Evolutionary conservation across 2,888 invertebrate species (phyloP), one percentile per base, ranked within the genome.

Genomic region (Allophyes oxyacanthae): DNA sequence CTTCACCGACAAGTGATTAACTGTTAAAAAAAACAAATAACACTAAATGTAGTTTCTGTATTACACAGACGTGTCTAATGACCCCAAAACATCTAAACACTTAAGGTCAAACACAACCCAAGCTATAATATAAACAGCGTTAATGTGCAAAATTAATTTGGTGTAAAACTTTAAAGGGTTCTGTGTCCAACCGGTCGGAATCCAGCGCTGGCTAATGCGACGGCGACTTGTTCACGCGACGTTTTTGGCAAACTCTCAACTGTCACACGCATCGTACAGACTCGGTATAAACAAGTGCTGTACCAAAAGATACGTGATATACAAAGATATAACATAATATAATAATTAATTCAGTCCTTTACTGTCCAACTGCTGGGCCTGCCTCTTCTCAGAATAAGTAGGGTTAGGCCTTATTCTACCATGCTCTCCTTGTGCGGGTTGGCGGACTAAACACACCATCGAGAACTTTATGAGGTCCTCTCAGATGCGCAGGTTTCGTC

Each of bases 211-310:
- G 81, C 83, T 87, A 89, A 89, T 85, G 88, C 81, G 83, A 75
- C 81, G 83, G 81, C 83, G 80, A 79, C 80, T 83, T 79, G 84
- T 82, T 83, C 85, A 72, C 78, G 83, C 86, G 85, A 83, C 84
- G 86, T 89, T 90, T 66, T 91, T 91, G 92, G 92, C 91, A 91
- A 85, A 85, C 83, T 84, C 81, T 91, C 90, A 90, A 90, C 87
- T 89, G 91, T 92, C 91, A 86, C 91, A 90, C 91, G 90, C 91
- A 89, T 87, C 81, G 88, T 79, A 80, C 81, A 77, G 78, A 67
- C 71, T 74, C 57, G 8, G 25, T 41, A 26, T 44, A 33, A 43
- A 56, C 7, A 11, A 34, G 26, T 38, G 6, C 0, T 32, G 48
- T 72, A 83, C 42, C 64, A 9, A 10, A 44, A 76, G 80, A 70